Base-by-base conservation (phyloP, 2,797 vertebrate genomes). In the Threskiornis aethiopicus region DNA sequence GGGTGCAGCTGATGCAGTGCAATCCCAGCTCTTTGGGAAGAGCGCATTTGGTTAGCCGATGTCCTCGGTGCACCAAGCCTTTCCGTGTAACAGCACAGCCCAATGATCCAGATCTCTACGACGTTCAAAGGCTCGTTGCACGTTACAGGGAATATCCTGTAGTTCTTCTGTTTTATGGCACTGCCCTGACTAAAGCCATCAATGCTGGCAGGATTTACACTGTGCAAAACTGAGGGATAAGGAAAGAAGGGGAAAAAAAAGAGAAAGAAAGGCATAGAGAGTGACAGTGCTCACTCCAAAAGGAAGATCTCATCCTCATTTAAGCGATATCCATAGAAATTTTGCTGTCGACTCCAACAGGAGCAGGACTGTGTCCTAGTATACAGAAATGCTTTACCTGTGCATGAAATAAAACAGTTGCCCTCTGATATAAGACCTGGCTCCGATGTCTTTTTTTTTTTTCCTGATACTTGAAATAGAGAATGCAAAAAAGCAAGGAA, bases 101-200 rank as follows among this genome's bases (percentile, higher is more conserved):
- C 71, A 19, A 0, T 0, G 25, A 49, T 55, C 83, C 65, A 33
- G 37, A 25, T 11, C 67, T 28, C 70, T 10, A 6, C 0, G 5
- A 13, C 1, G 1, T 16, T 13, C 70, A 31, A 14, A 55, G 58
- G 73, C 76, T 94, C 65, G 8, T 0, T 13, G 39, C 65, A 37
- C 18, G 0, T n/a, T 1, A 5, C 21, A 9, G 42, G 39, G 28
- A 37, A 42, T 4, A 44, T 3, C 0, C 0, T 1, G 25, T 6
- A 28, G 26, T 8, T n/a, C 15, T 44, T 17, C 22, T 41, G 0
- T 37, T 58, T 47, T 3, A 54, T 1, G 5, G 19, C 47, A 6
- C 69, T 19, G 67, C 80, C 82, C 79, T 69, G 80, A 24, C 67
- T 8, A 4, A 49, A 83, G 52, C 62, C 55, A n/a, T 4, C 12